Conservation (phyloP, 2,797 vertebrate species). For the Pogonophryne albipinna region DNA sequence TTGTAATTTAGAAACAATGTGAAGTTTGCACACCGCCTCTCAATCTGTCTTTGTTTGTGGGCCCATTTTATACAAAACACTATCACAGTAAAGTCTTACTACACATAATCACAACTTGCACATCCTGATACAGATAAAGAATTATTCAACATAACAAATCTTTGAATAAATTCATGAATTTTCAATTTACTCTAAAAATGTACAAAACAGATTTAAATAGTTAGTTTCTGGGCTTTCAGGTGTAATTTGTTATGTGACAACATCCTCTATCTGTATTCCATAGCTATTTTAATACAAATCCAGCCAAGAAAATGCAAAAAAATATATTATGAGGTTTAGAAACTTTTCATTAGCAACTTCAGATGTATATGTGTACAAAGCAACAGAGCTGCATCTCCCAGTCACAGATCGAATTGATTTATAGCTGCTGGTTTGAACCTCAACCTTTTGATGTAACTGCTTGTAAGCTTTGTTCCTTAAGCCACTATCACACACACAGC, state of each 20-base stretch:
- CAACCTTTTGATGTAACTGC: constrained; percentile 74
- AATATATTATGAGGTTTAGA: constrained; percentile 76
- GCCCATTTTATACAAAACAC: constrained; percentile 71
- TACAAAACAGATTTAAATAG: constrained; percentile 50
- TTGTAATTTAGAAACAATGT: constrained; percentile 50
- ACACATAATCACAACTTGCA: constrained; percentile 50
- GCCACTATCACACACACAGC: constrained; percentile 66
- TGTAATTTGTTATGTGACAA: constrained; percentile 60
- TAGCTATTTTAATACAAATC: constrained; percentile 78
- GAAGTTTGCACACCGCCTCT: constrained; percentile 55
- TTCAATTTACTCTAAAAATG: constrained; percentile 61
- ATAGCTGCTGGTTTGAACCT: constrained; percentile 68
- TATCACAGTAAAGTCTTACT: constrained; percentile 52
- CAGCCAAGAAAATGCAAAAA: constrained; percentile 76
- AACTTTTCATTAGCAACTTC: constrained; percentile 74
- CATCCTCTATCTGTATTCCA: constrained; percentile 76
- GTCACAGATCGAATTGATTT: constrained; percentile 61
- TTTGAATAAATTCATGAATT: constrained; percentile 54
- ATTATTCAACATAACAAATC: constrained; percentile 59
- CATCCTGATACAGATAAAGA: constrained; percentile 70
- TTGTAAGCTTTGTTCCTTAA: constrained; percentile 66
- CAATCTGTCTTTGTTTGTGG: constrained; percentile 44
- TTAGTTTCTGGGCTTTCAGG: constrained; percentile 36
- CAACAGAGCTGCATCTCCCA: constrained; percentile 57
- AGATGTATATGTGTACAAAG: constrained; percentile 63